A percentile compares a stretch with the other conserved stretches of the same genome.
Evolutionary conservation across 2,113 vertebrate species (phyloP).

Genomic region (Madoqua kirkii): DNA sequence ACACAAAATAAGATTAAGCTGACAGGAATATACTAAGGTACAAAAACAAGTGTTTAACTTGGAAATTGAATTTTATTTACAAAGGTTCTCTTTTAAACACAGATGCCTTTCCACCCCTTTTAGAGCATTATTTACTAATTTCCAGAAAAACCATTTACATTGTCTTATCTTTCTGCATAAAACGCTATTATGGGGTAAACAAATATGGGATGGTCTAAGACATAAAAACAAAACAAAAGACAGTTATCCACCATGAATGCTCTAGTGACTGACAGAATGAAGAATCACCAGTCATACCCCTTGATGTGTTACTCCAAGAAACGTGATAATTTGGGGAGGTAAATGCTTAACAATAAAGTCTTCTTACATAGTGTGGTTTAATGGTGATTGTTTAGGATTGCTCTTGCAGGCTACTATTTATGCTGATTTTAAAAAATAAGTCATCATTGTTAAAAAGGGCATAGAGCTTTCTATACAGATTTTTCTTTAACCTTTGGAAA

Average conservation of each 20-base stretch:
- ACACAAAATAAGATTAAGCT: slow-evolving; percentile 28
- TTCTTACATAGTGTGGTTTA: neutral
- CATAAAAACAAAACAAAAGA: slow-evolving; percentile 34
- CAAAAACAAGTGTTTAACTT: slow-evolving; percentile 52
- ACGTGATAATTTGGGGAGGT: neutral
- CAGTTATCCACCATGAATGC: neutral
- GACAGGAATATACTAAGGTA: slow-evolving; percentile 14
- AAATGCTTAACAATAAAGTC: neutral
- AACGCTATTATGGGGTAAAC: neutral
- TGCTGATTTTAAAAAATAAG: slow-evolving; percentile 24
- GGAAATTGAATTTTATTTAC: slow-evolving; percentile 78
- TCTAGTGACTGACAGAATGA: neutral
- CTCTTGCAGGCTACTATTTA: slow-evolving; percentile 30
- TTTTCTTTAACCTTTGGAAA: slow-evolving; percentile 13
- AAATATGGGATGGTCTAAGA: neutral
- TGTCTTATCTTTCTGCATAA: slow-evolving; percentile 38
- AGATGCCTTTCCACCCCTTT: slow-evolving; percentile 4
- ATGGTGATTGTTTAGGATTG: neutral
- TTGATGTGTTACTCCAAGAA: neutral
- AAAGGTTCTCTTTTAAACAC: slow-evolving; percentile 62
- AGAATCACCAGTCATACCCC: neutral
- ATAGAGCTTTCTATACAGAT: neutral
- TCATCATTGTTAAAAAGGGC: slow-evolving; percentile 29
- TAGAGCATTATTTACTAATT: neutral
- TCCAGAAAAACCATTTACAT: slow-evolving; percentile 37